Conservation (phyloP, 2,888 invertebrate species). For the Poecilus cupreus region DNA sequence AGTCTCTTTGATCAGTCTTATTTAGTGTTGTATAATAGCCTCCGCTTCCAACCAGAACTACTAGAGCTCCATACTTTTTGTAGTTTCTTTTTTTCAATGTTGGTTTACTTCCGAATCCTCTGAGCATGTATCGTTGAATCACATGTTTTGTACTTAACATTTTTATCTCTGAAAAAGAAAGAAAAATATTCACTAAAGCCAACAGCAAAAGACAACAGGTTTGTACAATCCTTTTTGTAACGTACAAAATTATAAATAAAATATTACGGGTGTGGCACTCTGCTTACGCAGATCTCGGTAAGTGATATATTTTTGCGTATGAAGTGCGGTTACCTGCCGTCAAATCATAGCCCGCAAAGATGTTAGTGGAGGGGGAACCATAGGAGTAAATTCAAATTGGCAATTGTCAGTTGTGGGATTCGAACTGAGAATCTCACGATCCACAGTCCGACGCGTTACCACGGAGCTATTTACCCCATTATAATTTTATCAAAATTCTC, state of each 20-base stretch:
- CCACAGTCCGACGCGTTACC: no score
- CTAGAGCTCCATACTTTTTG: constrained; percentile 42
- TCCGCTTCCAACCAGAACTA: constrained; percentile 6
- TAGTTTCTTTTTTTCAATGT: constrained; percentile 30
- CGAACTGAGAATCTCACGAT: no score
- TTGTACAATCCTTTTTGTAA: background rate
- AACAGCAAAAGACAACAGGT: background rate
- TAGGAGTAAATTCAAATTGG: no score
- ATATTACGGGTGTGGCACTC: no score
- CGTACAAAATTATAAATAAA: background rate
- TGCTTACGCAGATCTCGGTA: no score
- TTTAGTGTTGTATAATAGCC: constrained; percentile 44
- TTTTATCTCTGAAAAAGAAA: constrained; percentile 5
- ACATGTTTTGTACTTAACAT: constrained; percentile 22
- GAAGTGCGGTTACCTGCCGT: no score
- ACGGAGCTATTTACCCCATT: no score
- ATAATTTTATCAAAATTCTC: no score
- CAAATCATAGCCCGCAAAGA: no score
- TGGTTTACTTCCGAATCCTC: background rate
- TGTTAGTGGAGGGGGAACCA: no score
- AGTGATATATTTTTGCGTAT: no score
- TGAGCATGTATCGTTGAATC: constrained; percentile 21
- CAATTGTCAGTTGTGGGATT: no score
- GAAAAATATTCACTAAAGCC: background rate
- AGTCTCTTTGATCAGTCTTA: constrained; percentile 13